Evolutionary conservation across 37 sponge, comb jelly and placozoan genomes (phyloP), one percentile per base, ranked within the genome.

Genomic region (Axinella damicornis): DNA sequence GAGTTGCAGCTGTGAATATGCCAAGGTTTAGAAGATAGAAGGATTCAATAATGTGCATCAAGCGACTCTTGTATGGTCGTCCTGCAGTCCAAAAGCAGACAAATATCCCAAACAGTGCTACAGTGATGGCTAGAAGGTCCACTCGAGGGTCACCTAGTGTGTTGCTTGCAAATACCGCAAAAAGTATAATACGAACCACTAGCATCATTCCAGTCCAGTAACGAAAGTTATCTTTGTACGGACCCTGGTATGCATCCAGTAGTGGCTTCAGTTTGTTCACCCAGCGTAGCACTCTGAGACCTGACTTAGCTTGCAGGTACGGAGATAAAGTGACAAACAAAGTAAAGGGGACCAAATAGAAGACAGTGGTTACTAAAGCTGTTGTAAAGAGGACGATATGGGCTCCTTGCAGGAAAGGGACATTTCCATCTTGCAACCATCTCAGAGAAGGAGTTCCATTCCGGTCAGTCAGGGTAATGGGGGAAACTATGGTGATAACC

Each of bases 151-250:
- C 46, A 9, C 46, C 46, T 9, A 46, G 46, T 46, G 4, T 46
- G 46, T 46, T 46, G 46, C 46, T 46, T 34, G 37, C 69, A 69
- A 69, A 69, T 0, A 69, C 20, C 4, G 31, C 4, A 15, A 21
- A 69, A 9, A 69, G 37, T 25, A 36, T 11, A 21, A 31, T 20
- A 33, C 69, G 69, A 69, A 33, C 32, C 22, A 69, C 5, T 32
- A 69, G 69, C 38, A 69, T 33, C 38, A 69, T 5, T 22, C 69
- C 69, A 69, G 35, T 69, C 69, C 69, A 69, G 69, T 38, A 69
- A 12, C 69, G 69, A 69, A 38, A 69, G 32, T 69, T 69, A 35
- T 69, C 69, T 31, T 69, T 69, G 38, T 38, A 69, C 31, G 69
- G 69, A 35, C 35, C 69, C 5, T 69, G 69, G 37, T 69, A 69